Base-by-base conservation (phyloP, 2,113 vertebrate species). In the Pachyramphus minor region DNA sequence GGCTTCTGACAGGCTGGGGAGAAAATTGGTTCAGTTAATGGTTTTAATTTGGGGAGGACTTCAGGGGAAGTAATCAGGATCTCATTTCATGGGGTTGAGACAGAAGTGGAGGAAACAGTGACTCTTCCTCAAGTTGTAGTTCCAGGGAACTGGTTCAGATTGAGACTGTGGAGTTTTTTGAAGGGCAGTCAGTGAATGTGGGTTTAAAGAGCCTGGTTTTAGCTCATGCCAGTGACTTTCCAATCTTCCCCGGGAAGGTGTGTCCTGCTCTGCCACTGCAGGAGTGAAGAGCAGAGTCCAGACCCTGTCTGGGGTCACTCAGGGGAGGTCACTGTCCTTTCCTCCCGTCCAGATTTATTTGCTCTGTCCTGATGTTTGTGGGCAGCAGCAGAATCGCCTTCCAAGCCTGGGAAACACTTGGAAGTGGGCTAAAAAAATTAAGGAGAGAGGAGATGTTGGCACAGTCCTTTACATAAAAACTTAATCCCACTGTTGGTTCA, bases 401-500 rank as follows among this genome's bases (percentile, higher is more conserved):
- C 39, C 24, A 3, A 16, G 58, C 27, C 2, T 6, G 37, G 52
- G 28, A 31, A 55, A 15, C 21, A 1, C 25, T 21, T 35, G 23
- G 27, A n/a, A 42, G 13, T 1, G 69, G 27, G 37, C 11, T 21
- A 8, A 42, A 14, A 14, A 23, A 24, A 17, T 2, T 3, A 4
- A 41, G 19, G 39, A 8, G 18, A 23, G 41, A 27, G 35, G 45
- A 33, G 35, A 10, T 11, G 52, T 2, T 3, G 27, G 25, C 33
- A 4, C 28, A 15, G 20, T 31, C 2, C 47, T 31, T 11, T 0
- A 0, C 0, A 20, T 60, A 4, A 35, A 9, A 30, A 8, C 45
- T 27, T 1, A 2, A 7, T 12, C 50, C 45, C 24, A 0, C 10
- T 17, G 33, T 18, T 3, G 2, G 6, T 7, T 14, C 21, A 0